Base-by-base conservation (phyloP, 2,888 invertebrate species). In the Drosophila borealis region DNA sequence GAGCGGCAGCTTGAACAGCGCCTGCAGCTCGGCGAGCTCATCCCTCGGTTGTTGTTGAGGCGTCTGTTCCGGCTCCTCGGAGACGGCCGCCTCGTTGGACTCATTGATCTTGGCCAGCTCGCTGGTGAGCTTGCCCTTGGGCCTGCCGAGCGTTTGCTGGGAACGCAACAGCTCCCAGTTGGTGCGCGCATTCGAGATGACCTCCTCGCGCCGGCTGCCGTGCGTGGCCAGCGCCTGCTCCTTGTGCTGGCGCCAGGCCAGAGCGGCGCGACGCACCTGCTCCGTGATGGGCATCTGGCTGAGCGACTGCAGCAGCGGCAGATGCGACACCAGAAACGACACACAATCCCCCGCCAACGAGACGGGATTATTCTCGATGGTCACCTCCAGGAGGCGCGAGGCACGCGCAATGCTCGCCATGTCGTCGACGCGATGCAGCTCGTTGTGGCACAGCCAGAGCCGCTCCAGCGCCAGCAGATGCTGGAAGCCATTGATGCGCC, bases 341-440 rank as follows among this genome's bases (percentile, higher is more conserved):
- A 96, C 94, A 88, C 96, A 97, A 83, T 97, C 97, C 0, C 96
- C 95, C n/a, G 95, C 95, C 70, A 96, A 91, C 19, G 96, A 95
- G 10, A 97, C 95, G 0, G 97, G 97, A 93, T 97, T 97, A 70
- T 96, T 96, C 91, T 97, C 98, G 64, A 98, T 94, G 19, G 97
- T 96, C 50, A 98, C 94, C 93, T 98, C 98, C 62, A 95, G 94
- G 48, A 98, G 94, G 66, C 95, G 95, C 9, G 94, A 93, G 0
- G 96, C 96, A 92, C 97, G 96, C 29, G 96, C 96, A 65, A 98
- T 93, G 70, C 96, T 96, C 51, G 95, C 95, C 92, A 98, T 96
- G 89, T 98, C 97, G 90, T 98, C 98, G 76, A 98, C 95, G 92
- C 94, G 94, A 91, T 94, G 94, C 72, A 95, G 91, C 78, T 95